Evolutionary conservation across 2,888 invertebrate genomes (phyloP).

Genomic region (Protodeltote pygarga): DNA sequence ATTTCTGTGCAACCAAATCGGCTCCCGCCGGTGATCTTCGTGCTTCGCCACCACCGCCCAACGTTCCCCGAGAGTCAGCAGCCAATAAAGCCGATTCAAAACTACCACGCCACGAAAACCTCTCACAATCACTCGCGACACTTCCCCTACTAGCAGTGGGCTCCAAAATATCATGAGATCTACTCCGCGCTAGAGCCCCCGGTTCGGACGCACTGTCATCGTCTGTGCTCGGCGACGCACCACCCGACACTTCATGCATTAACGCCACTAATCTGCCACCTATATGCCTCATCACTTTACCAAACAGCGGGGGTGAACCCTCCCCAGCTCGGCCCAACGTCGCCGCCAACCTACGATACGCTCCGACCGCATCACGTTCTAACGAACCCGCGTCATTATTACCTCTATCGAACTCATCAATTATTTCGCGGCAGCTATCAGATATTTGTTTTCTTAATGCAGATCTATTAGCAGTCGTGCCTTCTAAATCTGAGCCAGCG

Average conservation of each 20-base stretch:
- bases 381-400: constrained; percentile 86
- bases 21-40: constrained; percentile 94
- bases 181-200: constrained; percentile 90
- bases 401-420: constrained; percentile 94
- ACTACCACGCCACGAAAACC: constrained; percentile 97
- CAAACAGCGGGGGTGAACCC: constrained; percentile 93
- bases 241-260: constrained; percentile 96
- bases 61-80: constrained; percentile 93
- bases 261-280: constrained; percentile 94
- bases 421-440: constrained; percentile 95
- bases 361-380: constrained; percentile 92
- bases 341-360: constrained; percentile 95
- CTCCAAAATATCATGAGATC: constrained; percentile 93
- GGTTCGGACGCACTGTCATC: constrained; percentile 91
- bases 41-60: constrained; percentile 91
- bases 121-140: constrained; percentile 95
- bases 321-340: constrained; percentile 92
- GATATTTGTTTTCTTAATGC: constrained; percentile 94
- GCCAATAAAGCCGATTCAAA: constrained; percentile 96
- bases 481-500: constrained; percentile 95
- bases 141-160: constrained; percentile 86
- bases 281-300: constrained; percentile 97
- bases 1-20: constrained; percentile 92
- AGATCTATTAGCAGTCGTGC: constrained; percentile 88
- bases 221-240: constrained; percentile 91